Evolutionary conservation across 1,140 invertebrate species (phyloP).

Genomic region (Drosophila saltans): DNA sequence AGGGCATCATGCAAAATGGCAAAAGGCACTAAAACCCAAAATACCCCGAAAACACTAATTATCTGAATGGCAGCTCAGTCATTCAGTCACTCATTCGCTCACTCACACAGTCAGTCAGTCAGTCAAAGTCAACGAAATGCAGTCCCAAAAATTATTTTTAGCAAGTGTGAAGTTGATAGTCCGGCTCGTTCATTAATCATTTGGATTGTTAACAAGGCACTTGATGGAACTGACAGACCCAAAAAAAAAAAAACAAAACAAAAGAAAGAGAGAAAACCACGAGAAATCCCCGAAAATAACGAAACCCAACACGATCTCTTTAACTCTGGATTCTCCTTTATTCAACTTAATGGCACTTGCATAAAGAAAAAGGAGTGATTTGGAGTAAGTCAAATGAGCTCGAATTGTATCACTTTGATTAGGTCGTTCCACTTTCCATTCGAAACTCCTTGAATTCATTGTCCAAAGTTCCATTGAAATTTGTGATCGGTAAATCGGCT

Average conservation of each 20-base stretch:
- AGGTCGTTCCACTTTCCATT: conserved; percentile 4
- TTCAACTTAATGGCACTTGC: conserved; percentile 47
- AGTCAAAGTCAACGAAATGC: conserved; percentile 70
- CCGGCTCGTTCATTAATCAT: conserved; percentile 73
- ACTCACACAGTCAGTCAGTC: conserved; percentile 47
- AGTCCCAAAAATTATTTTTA: conserved; percentile 68
- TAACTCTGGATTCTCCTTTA: conserved; percentile 40
- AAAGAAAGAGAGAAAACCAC: no score
- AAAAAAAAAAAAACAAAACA: neutral
- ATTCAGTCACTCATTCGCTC: conserved; percentile 41
- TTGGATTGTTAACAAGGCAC: conserved; percentile 72
- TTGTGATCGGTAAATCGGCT: no score
- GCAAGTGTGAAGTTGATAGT: conserved; percentile 78
- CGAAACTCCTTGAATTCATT: neutral
- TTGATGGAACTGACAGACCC: conserved; percentile 68
- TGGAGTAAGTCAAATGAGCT: neutral
- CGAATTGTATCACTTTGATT: conserved; percentile 7
- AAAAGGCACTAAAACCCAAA: conserved; percentile 59
- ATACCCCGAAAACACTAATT: conserved; percentile 58
- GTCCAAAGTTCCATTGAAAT: neutral
- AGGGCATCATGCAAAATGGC: conserved; percentile 77
- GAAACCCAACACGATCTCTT: conserved; percentile 21
- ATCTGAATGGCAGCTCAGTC: conserved; percentile 50
- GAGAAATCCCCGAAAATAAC: neutral
- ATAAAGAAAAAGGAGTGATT: conserved; percentile 19